Base-by-base conservation (phyloP, 2,797 vertebrate genomes). In the Sebastes itinus region DNA sequence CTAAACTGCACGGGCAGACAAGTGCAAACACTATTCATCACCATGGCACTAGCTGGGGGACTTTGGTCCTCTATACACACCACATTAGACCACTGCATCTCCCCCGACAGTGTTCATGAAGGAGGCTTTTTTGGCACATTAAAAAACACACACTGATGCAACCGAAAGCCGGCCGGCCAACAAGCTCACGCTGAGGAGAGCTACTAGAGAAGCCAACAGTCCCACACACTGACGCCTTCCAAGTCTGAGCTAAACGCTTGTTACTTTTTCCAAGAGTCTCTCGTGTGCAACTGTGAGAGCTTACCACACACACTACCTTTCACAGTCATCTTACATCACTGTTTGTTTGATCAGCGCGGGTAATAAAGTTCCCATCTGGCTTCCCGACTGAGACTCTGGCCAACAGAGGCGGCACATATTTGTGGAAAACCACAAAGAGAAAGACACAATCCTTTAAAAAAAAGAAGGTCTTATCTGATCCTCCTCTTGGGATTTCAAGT, bases 311-410 rank as follows among this genome's bases (percentile, higher is more conserved):
- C 76, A 61, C 83, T 80, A 84, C 85, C 82, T 88, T 82, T 88
- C 87, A 80, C 88, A 81, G 78, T 78, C 74, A 6, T 77, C 88
- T 91, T 88, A 87, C 90, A 89, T 92, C 91, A 92, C 70, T 8
- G 85, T 87, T 87, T 92, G 91, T 94, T 94, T 94, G 91, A 94
- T 92, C 89, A 87, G 87, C 10, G 61, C 7, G 33, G 82, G 86
- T 87, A 91, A 92, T 94, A 93, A 92, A 92, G 90, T 94, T 89
- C 90, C 92, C 93, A 92, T 91, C 87, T 92, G 91, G 86, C 81
- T 92, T 80, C 80, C 78, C 77, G 14, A 81, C 75, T 49, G 67
- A 73, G 73, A 82, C 80, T 72, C 69, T 42, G 77, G 75, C 88
- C 79, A 80, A 78, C 49, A 70, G 85, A 80, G 83, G 83, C 38